These are phyloP conservation scores for Polia nebulosa DNA, from an alignment of 2,888 invertebrate species.

Conservation along the genomic window DNA sequence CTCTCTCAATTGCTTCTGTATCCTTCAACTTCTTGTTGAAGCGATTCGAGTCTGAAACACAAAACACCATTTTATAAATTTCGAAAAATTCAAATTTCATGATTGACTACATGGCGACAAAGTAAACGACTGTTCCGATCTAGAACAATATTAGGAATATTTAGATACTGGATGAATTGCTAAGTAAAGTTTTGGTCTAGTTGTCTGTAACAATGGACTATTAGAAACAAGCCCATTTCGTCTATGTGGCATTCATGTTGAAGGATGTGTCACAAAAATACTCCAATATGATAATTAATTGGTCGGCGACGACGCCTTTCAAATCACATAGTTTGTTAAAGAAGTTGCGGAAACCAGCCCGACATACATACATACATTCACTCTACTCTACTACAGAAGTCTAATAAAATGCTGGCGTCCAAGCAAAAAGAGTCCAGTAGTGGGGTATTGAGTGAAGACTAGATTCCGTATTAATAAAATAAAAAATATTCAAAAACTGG, in stretches of 20 bases:
- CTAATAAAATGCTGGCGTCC: too few species aligned
- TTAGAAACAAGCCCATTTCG: conserved; percentile 53
- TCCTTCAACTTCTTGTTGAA: conserved; percentile 99
- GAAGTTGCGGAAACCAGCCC: too few species aligned
- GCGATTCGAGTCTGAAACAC: conserved; percentile 96
- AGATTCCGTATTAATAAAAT: too few species aligned
- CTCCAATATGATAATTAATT: conserved; percentile 35
- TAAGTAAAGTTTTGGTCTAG: conserved; percentile 66
- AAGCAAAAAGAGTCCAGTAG: too few species aligned
- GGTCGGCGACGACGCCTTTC: neutral
- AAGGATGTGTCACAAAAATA: conserved; percentile 37
- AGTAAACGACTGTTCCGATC: conserved; percentile 31
- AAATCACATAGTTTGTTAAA: neutral
- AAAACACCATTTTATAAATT: conserved; percentile 44
- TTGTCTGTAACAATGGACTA: conserved; percentile 71
- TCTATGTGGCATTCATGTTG: conserved; percentile 27
- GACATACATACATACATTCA: too few species aligned
- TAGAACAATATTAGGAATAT: conserved; percentile 32
- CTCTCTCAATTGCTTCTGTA: conserved; percentile 97
- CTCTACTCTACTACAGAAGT: too few species aligned
- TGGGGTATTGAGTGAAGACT: too few species aligned
- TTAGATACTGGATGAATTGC: conserved; percentile 20
- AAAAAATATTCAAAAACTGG: too few species aligned
- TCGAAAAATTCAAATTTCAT: conserved; percentile 27
- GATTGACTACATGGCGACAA: conserved; percentile 37